Conservation (phyloP, 2,113 vertebrate species). For the Carettochelys insculpta region DNA sequence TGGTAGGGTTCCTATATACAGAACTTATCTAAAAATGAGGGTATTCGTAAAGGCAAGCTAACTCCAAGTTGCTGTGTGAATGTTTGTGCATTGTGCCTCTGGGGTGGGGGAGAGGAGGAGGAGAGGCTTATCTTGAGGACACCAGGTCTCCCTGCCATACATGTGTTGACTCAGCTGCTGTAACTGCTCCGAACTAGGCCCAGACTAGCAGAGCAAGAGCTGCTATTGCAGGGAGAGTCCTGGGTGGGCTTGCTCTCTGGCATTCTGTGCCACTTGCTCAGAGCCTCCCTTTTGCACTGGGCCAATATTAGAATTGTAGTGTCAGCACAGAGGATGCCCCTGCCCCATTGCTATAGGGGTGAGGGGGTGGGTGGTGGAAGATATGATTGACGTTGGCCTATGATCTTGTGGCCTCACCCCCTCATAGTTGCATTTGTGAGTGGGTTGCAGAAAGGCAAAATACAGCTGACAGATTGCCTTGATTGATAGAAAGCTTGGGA, state of each 20-base stretch:
- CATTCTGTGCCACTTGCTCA: neutral
- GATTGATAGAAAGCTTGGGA: neutral
- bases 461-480: neutral
- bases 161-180: neutral
- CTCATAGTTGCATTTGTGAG: too few species aligned
- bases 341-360: neutral
- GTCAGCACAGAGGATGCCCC: too few species aligned
- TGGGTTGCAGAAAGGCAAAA: neutral
- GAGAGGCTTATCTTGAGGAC: neutral
- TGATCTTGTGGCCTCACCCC: neutral
- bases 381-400: neutral
- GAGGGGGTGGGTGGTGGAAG: neutral
- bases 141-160: neutral
- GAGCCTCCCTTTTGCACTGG: neutral
- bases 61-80: neutral
- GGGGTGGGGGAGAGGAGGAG: neutral
- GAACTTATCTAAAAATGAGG: neutral
- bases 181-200: neutral
- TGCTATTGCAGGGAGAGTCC: neutral
- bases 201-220: neutral
- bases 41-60: neutral
- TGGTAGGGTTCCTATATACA: neutral
- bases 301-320: neutral
- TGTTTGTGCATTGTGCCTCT: neutral
- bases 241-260: neutral